Evolutionary conservation across 2,888 invertebrate genomes (phyloP), one percentile per base, ranked within the genome.

Genomic region (Apamea anceps): DNA sequence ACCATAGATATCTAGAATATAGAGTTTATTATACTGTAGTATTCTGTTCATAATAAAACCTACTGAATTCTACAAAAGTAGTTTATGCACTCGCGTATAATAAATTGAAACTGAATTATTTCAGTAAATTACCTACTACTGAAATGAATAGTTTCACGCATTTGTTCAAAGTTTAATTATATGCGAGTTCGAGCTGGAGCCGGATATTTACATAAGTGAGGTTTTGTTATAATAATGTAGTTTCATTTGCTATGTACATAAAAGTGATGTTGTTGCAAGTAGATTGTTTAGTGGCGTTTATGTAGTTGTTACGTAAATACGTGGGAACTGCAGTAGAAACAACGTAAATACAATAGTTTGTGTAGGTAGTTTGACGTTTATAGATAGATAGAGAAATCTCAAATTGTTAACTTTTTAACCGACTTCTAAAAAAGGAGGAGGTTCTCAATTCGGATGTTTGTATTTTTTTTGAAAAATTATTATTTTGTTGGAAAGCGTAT

Each of bases 81-180:
- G 3, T n/a, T 10, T 21, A 51, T 18, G n/a, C 8, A 67, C 8
- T 28, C 15, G 13, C 8, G 10, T 51, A 51, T 37, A 21, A 45
- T 48, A 15, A 45, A 76, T 2, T n/a, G 57, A 65, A n/a, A 28
- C 12, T 60, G 10, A 77, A 82, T 60, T 57, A 60, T 51, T 82
- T 70, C 42, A 75, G 65, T 82, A 42, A 21, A 70, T 42, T 21
- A n/a, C 48, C 42, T 48, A 48, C 48, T 42, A 32, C 10, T 65
- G 57, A 70, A 70, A 75, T 21, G 21, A 71, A 82, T 70, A 75
- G 57, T 70, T 57, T 70, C 48, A 82, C 45, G 76, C n/a, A 60
- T 66, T 65, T 48, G 25, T 57, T 32, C 48, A n/a, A 70, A 60
- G 42, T 81, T 76, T n/a, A 76, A 71, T 66, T n/a, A 42, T 28